Conservation (phyloP, 2,888 invertebrate genomes). For the Therioaphis trifolii region DNA sequence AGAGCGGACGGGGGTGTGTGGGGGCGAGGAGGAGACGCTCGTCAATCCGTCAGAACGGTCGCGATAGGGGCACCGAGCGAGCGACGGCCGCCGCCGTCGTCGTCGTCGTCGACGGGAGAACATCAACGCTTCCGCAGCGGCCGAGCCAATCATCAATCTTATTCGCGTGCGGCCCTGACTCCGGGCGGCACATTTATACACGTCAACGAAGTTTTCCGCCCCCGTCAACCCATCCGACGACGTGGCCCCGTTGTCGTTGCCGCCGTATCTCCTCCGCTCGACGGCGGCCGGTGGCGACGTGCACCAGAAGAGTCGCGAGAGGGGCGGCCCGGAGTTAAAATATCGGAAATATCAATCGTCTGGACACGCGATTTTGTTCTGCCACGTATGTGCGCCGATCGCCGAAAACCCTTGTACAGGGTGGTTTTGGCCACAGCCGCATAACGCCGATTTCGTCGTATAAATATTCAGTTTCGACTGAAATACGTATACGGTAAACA, state of each 20-base stretch:
- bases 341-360: slow-evolving; percentile 44
- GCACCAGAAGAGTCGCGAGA: not conserved
- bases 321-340: slow-evolving; percentile 7
- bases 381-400: not conserved
- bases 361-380: slow-evolving; percentile 23
- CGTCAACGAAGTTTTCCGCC: slow-evolving; percentile 50
- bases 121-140: not conserved
- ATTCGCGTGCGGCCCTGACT: slow-evolving; percentile 38
- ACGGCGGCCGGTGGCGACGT: not conserved
- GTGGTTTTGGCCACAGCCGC: too few relatives aligned
- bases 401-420: not conserved
- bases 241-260: not conserved
- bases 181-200: slow-evolving; percentile 44
- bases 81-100: not conserved
- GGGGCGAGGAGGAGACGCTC: slow-evolving; percentile 17
- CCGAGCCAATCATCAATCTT: slow-evolving; percentile 58
- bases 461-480: too few relatives aligned
- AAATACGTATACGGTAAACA: too few relatives aligned
- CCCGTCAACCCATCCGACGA: not conserved
- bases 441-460: too few relatives aligned
- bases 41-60: slow-evolving; percentile 36
- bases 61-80: not conserved
- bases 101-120: not conserved
- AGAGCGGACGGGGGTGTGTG: not conserved
- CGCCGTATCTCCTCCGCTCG: not conserved